Evolutionary conservation across 35 echinoderm and acorn worm species (phyloP).

Genomic region (Lytechinus variegatus): DNA sequence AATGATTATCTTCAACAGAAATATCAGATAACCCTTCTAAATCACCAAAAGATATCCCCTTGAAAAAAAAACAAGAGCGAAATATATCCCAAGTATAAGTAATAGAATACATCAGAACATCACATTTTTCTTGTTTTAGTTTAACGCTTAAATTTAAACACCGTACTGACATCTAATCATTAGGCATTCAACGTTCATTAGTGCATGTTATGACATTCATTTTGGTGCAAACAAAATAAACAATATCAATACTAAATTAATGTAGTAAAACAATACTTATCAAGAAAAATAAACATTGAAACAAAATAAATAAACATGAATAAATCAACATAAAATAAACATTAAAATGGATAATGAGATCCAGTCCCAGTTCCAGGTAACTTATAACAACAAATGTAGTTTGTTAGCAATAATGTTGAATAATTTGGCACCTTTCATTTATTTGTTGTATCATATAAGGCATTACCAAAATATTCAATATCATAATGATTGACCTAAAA

Average conservation of each 20-base stretch:
- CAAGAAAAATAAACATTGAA: background rate
- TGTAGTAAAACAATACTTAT: background rate
- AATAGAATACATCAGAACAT: too few species aligned
- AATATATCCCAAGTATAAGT: background rate
- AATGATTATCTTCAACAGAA: too few species aligned
- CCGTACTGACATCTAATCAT: background rate
- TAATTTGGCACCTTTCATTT: too few species aligned
- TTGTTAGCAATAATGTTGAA: background rate
- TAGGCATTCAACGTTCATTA: background rate
- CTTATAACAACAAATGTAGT: background rate
- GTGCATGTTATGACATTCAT: background rate
- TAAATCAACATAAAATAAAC: background rate
- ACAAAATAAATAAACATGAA: too few species aligned
- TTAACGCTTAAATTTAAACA: background rate
- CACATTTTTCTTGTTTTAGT: background rate
- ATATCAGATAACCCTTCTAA: too few species aligned
- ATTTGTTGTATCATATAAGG: too few species aligned
- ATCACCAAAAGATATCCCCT: background rate
- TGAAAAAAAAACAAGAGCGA: background rate
- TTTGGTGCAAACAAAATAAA: background rate
- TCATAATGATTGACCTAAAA: too few species aligned
- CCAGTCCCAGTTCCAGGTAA: background rate
- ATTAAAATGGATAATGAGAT: background rate
- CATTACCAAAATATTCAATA: too few species aligned
- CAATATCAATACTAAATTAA: background rate